phyloP scores from a whole-genome alignment of 2,797 vertebrate genomes.

The Mus spretus region DNA sequence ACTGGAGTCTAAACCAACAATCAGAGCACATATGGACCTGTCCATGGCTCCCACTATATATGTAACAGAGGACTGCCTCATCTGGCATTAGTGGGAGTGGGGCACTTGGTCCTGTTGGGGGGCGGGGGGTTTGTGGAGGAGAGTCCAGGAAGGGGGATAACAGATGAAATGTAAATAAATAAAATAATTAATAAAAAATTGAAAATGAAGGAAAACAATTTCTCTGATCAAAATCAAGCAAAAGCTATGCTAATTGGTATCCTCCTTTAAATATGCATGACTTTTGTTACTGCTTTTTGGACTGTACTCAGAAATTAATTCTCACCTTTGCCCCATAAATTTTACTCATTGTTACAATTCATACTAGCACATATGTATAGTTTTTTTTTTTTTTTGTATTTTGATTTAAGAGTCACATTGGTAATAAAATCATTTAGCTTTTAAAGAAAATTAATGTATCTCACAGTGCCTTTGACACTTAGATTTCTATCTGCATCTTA shows the following conservation, averaged over 20 bases:
- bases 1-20: not conserved
- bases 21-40: not conserved
- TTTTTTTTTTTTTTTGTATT: not conserved
- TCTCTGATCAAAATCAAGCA: constrained; percentile 48
- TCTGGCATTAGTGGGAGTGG: not conserved
- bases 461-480: constrained; percentile 49
- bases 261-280: not conserved
- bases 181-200: not conserved
- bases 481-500: constrained; percentile 23
- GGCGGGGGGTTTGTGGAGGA: not conserved
- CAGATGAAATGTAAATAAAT: not conserved
- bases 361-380: not conserved
- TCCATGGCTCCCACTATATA: not conserved
- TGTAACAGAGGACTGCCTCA: not conserved
- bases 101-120: not conserved
- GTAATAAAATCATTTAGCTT: constrained; percentile 19
- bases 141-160: not conserved
- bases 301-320: constrained; percentile 34
- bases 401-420: constrained; percentile 44
- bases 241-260: constrained; percentile 31
- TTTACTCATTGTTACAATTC: constrained; percentile 22
- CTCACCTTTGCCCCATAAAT: constrained; percentile 45
- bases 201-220: not conserved
- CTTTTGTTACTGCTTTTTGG: not conserved
- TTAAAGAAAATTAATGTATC: not conserved